Conservation (phyloP, 2,888 invertebrate species). For the Flabesymbios commensalis region DNA sequence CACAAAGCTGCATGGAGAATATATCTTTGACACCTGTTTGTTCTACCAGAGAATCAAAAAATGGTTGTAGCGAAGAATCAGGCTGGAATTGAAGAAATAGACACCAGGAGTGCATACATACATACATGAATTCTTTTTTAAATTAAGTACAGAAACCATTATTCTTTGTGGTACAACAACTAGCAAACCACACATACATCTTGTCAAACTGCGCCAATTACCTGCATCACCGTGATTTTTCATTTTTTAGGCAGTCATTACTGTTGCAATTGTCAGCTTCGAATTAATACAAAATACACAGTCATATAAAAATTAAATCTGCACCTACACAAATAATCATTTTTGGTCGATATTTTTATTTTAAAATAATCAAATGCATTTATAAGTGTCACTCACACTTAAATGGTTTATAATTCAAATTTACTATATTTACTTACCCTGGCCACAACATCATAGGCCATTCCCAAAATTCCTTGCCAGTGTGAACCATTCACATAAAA, state of each 20-base stretch:
- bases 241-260: too few species aligned
- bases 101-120: too few species aligned
- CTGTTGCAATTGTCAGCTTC: not conserved
- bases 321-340: not conserved
- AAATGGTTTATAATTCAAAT: not conserved
- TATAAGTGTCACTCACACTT: too few species aligned
- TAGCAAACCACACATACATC: too few species aligned
- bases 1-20: conserved; percentile 69
- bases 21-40: conserved; percentile 59
- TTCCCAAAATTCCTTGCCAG: conserved; percentile 70
- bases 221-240: too few species aligned
- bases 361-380: too few species aligned
- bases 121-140: too few species aligned
- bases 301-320: not conserved
- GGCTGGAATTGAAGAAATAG: conserved; percentile 51
- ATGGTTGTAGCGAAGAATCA: conserved; percentile 57
- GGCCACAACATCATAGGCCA: conserved; percentile 64
- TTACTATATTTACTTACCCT: conserved; percentile 41
- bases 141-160: too few species aligned
- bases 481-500: conserved; percentile 69
- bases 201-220: too few species aligned
- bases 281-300: too few species aligned
- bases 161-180: too few species aligned
- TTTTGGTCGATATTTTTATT: not conserved
- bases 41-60: conserved; percentile 60